phyloP scores from a whole-genome alignment of 2,888 invertebrate genomes.

The Rhorus exstirpatorius region DNA sequence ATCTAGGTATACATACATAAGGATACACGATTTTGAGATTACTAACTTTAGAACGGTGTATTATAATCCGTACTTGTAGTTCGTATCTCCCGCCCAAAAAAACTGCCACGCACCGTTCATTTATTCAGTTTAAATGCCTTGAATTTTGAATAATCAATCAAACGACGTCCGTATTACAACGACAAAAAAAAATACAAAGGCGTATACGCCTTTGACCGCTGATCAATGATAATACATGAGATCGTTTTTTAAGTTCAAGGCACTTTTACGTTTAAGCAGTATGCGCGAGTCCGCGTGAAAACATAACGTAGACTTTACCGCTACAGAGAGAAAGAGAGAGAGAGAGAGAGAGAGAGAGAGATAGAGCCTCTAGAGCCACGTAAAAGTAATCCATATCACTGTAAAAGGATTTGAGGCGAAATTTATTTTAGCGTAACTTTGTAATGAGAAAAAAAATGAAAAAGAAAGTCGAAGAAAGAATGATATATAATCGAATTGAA shows the following conservation, averaged over 20 bases:
- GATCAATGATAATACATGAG: constrained; percentile 18
- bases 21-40: constrained; percentile 64
- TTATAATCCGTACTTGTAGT: constrained; percentile 76
- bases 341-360: too few species aligned
- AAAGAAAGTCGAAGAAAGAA: constrained; percentile 15
- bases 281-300: constrained; percentile 39
- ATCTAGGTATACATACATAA: constrained; percentile 18
- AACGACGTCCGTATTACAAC: not conserved
- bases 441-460: constrained; percentile 43
- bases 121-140: constrained; percentile 46
- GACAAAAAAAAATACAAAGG: constrained; percentile 7
- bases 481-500: constrained; percentile 40
- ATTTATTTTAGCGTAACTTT: constrained; percentile 53
- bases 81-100: constrained; percentile 72
- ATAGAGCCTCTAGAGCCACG: too few species aligned
- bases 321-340: too few species aligned
- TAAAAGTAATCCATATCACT: constrained; percentile 81
- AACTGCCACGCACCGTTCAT: constrained; percentile 52
- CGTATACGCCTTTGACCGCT: not conserved
- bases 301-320: constrained; percentile 68
- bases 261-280: constrained; percentile 58
- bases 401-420: constrained; percentile 70
- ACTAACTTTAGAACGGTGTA: constrained; percentile 75
- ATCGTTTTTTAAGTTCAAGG: constrained; percentile 63
- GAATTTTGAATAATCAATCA: constrained; percentile 29